Evolutionary conservation across 64 coral and sea anemone genomes (phyloP).

Genomic region (Catalaphyllia jardinei): DNA sequence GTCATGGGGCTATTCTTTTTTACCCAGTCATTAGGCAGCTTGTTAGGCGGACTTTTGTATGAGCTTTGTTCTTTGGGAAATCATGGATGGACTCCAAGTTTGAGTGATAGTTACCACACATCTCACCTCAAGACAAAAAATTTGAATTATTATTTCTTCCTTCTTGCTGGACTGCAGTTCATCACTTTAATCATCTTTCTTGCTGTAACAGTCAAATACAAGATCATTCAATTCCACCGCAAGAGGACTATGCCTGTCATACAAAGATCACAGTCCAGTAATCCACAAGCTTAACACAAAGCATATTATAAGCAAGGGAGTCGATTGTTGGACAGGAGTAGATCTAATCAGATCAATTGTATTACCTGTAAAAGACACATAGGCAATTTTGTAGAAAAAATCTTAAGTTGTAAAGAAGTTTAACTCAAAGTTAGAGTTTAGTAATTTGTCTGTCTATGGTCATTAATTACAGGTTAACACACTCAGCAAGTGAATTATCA

Average conservation of each 20-base stretch:
- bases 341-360: too few relatives aligned
- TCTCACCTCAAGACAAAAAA: background rate
- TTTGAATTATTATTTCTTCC: constrained; percentile 77
- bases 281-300: background rate
- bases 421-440: too few relatives aligned
- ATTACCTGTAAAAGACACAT: too few relatives aligned
- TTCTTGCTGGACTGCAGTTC: constrained; percentile 70
- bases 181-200: constrained; percentile 81
- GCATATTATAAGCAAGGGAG: too few relatives aligned
- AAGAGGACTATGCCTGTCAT: background rate
- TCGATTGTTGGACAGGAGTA: too few relatives aligned
- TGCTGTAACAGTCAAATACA: constrained; percentile 16
- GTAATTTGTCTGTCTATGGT: too few relatives aligned
- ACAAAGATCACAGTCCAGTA: background rate
- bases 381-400: too few relatives aligned
- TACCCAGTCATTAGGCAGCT: constrained; percentile 61
- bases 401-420: too few relatives aligned
- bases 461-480: too few relatives aligned
- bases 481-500: too few relatives aligned
- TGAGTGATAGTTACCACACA: too few relatives aligned
- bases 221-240: background rate
- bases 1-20: constrained; percentile 93
- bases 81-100: background rate
- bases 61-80: constrained; percentile 44
- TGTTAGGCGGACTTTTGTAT: constrained; percentile 73